Conservation (phyloP, 2,113 vertebrate genomes). For the Myiozetetes cayanensis region DNA sequence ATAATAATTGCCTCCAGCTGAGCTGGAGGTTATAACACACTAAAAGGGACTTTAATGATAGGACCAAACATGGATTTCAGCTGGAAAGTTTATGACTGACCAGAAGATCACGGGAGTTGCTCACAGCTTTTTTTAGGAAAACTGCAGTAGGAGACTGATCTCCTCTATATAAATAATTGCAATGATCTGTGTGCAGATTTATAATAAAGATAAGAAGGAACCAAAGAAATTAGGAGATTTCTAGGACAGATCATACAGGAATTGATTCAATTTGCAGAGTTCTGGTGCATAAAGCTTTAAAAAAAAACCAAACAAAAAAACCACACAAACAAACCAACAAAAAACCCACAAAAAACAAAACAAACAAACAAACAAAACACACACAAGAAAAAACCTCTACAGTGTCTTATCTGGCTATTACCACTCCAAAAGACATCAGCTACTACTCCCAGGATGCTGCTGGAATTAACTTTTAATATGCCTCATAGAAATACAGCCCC, state of each 20-base stretch:
- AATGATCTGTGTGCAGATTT: neutral
- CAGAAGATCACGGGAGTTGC: neutral
- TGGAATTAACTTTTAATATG: neutral
- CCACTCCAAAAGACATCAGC: neutral
- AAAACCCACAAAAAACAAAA: neutral
- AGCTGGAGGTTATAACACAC: slow-evolving; percentile 18
- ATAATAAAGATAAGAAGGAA: neutral
- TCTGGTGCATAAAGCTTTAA: neutral
- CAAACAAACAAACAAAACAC: too few relatives aligned
- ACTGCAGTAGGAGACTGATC: neutral
- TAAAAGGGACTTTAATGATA: neutral
- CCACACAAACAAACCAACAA: too few relatives aligned
- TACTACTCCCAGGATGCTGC: neutral
- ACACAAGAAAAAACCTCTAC: too few relatives aligned
- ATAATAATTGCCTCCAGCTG: slow-evolving; percentile 63
- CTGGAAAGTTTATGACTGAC: neutral
- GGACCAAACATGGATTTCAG: neutral
- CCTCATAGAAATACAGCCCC: neutral
- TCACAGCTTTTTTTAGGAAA: neutral
- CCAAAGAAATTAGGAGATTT: neutral
- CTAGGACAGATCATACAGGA: neutral
- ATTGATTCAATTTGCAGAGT: neutral
- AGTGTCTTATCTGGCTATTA: neutral
- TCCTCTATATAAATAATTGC: neutral
- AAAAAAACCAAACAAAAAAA: too few relatives aligned